phyloP scores from a whole-genome alignment of 2,797 vertebrate species.

The Adelosebastes latens region DNA sequence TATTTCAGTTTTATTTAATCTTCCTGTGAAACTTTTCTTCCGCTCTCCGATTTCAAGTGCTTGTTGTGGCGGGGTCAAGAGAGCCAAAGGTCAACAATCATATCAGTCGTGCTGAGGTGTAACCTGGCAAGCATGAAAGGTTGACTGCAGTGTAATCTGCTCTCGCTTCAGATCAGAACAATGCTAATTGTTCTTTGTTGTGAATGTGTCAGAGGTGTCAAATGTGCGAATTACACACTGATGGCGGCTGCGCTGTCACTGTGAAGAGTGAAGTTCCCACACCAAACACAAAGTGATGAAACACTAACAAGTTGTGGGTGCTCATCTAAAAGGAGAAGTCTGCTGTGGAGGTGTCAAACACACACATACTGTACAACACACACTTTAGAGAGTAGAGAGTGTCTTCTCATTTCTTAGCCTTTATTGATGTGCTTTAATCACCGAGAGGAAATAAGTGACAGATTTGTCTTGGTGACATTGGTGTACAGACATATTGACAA shows the following conservation, averaged over 20 bases:
- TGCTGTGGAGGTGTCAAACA: conserved; percentile 59
- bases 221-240: conserved; percentile 28
- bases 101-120: background rate
- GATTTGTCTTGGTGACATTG: conserved; percentile 50
- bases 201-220: conserved; percentile 64
- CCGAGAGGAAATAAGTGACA: conserved; percentile 25
- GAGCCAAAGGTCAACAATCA: conserved; percentile 34
- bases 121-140: conserved; percentile 9
- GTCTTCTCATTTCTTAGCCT: conserved; percentile 28
- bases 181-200: conserved; percentile 49
- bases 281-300: conserved; percentile 43
- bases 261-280: conserved; percentile 39
- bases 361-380: conserved; percentile 5
- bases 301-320: conserved; percentile 48
- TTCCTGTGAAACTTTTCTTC: conserved; percentile 25
- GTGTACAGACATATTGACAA: conserved; percentile 54
- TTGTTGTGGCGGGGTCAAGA: conserved; percentile 2
- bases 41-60: background rate
- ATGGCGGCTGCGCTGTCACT: conserved; percentile 3
- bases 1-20: conserved; percentile 21
- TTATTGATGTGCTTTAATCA: conserved; percentile 52
- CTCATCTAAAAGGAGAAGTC: conserved; percentile 44
- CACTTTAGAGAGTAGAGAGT: conserved; percentile 1
- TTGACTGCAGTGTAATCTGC: conserved; percentile 14
- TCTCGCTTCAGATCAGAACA: conserved; percentile 25